phyloP scores from a whole-genome alignment of 1,140 invertebrate species.

The Drosophila tsacasi region DNA sequence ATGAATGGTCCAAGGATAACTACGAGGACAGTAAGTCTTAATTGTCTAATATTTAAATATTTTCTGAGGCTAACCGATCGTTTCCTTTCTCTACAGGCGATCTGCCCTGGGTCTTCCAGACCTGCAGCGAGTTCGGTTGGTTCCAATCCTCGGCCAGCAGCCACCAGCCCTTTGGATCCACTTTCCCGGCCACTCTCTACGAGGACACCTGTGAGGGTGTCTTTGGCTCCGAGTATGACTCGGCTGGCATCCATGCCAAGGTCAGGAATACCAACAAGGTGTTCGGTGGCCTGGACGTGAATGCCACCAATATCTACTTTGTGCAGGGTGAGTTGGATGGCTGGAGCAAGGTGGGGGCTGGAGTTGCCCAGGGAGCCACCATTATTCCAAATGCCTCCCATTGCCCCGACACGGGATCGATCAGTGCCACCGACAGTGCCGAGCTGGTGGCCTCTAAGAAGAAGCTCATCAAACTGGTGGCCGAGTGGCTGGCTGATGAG shows the following conservation, averaged over 20 bases:
- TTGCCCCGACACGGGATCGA: slow-evolving; percentile 88
- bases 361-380: slow-evolving; percentile 53
- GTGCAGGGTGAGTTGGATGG: slow-evolving; percentile 89
- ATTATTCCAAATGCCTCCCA: slow-evolving; percentile 87
- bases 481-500: slow-evolving; percentile 58
- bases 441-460: slow-evolving; percentile 84
- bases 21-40: slow-evolving; percentile 55
- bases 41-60: too few species aligned
- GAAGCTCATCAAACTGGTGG: slow-evolving; percentile 57
- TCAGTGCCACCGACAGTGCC: slow-evolving; percentile 84
- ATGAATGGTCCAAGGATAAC: slow-evolving; percentile 59
- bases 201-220: slow-evolving; percentile 89
- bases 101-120: slow-evolving; percentile 89
- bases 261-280: slow-evolving; percentile 87
- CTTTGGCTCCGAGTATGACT: slow-evolving; percentile 86
- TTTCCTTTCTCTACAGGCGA: slow-evolving; percentile 22
- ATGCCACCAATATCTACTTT: slow-evolving; percentile 88
- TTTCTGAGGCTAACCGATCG: not conserved
- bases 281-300: slow-evolving; percentile 87
- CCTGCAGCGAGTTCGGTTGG: slow-evolving; percentile 91
- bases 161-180: slow-evolving; percentile 88
- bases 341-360: slow-evolving; percentile 88
- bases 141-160: slow-evolving; percentile 88
- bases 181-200: slow-evolving; percentile 87
- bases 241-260: slow-evolving; percentile 39